Evolutionary conservation across 1,140 invertebrate genomes (phyloP).

Genomic region (Euglossa dilemma): DNA sequence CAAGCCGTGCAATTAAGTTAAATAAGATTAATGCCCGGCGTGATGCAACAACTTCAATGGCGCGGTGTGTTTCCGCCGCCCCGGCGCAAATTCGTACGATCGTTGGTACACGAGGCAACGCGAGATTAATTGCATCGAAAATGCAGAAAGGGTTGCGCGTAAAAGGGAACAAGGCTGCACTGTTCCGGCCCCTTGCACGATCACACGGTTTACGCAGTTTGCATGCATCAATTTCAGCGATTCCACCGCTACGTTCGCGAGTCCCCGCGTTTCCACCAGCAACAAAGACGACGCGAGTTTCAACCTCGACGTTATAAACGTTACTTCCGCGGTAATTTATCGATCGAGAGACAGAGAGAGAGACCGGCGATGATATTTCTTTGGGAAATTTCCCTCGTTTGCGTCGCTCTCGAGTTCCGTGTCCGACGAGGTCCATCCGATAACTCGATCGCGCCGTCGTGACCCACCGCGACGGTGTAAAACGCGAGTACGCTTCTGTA

Average conservation of each 20-base stretch:
- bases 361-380: too few relatives aligned
- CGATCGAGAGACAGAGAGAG: too few relatives aligned
- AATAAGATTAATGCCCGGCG: conserved; percentile 50
- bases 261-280: background rate
- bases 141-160: conserved; percentile 19
- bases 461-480: too few relatives aligned
- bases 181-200: background rate
- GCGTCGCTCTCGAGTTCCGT: too few relatives aligned
- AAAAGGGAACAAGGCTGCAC: conserved; percentile 23
- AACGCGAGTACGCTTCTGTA: too few relatives aligned
- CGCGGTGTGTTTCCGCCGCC: conserved; percentile 6
- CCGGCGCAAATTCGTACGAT: conserved; percentile 37
- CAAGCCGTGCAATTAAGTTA: conserved; percentile 48
- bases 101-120: conserved; percentile 18
- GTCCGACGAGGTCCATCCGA: background rate
- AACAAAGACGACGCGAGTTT: too few relatives aligned
- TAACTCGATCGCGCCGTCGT: background rate
- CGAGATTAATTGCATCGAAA: conserved; percentile 53
- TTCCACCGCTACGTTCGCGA: background rate
- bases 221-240: background rate
- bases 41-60: conserved; percentile 46
- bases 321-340: too few relatives aligned
- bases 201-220: background rate
- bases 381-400: too few relatives aligned
- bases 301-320: too few relatives aligned